Evolutionary conservation across 1,140 invertebrate genomes (phyloP), one percentile per base, ranked within the genome.

Genomic region (Drosophila takahashii): DNA sequence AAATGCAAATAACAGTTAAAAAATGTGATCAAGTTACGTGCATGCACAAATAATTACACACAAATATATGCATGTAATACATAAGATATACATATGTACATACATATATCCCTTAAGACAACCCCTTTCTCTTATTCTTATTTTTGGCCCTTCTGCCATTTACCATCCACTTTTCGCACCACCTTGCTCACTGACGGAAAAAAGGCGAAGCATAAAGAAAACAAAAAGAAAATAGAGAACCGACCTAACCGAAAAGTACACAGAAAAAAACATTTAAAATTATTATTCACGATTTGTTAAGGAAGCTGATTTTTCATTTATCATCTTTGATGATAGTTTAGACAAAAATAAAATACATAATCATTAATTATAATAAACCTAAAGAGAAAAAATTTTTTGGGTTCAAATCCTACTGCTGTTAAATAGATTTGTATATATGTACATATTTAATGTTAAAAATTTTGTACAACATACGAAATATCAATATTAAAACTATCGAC

Each of bases 171-270:
- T 45, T 18, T 22, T 45, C 18, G 27, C 27, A 34, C 27, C 53
- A 57, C 53, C 39, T 56, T 57, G 53, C 53, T 47, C 16, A 22
- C 41, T 0, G 29, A 26, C 18, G 50, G n/a, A 42, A 41, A 42
- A 27, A 54, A 42, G 37, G 53, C 48, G 29, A 79, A 52, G 52
- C 34, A 37, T 42, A 45, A 42, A 54, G 45, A 53, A 48, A 64
- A 18, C 47, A 47, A 42, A 54, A 56, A 51, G 56, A 51, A 42
- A 60, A 45, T 53, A 65, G 22, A 65, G 22, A 75, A 45, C 51
- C 66, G 66, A 70, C 66, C 41, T 70, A 70, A 69, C 66, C 66
- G 15, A 50, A 50, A 69, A 69, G 26, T 42, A 15, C n/a, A 48
- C n/a, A 15, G 8, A 29, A 48, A 29, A 0, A 48, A 44, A 15